Percentiles rank a stretch among this genome's conserved stretches.
Conservation (phyloP, 1,140 invertebrate genomes). For the Trichonephila clavipes region DNA sequence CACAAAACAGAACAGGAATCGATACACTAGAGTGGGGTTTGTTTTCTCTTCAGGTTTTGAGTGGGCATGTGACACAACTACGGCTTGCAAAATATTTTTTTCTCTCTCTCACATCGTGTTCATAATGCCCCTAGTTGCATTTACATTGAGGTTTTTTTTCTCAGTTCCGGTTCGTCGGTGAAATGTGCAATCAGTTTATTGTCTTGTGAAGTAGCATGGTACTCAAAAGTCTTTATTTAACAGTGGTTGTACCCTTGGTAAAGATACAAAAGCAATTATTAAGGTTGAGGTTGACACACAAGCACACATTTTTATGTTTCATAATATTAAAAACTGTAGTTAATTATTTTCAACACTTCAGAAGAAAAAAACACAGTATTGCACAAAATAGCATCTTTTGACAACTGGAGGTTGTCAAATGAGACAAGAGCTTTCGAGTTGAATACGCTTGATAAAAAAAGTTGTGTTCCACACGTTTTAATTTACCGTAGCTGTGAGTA, state of each 20-base stretch:
- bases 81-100: conserved; percentile 33
- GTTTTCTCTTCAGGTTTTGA: neutral
- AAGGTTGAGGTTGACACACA: neutral
- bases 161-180: neutral
- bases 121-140: conserved; percentile 10
- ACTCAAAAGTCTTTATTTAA: neutral
- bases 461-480: neutral
- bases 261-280: conserved; percentile 28
- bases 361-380: conserved; percentile 32
- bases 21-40: conserved; percentile 3
- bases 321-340: conserved; percentile 29
- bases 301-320: conserved; percentile 18
- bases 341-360: neutral
- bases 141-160: neutral
- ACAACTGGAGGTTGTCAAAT: neutral
- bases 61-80: neutral
- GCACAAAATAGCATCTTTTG: conserved; percentile 46
- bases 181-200: conserved; percentile 4
- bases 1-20: conserved; percentile 21
- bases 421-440: neutral
- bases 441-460: neutral
- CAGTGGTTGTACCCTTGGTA: conserved; percentile 24
- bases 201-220: neutral
- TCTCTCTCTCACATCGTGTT: neutral
- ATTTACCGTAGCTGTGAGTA: no score